phyloP scores from a whole-genome alignment of 2,113 vertebrate species.

The Physeter macrocephalus region DNA sequence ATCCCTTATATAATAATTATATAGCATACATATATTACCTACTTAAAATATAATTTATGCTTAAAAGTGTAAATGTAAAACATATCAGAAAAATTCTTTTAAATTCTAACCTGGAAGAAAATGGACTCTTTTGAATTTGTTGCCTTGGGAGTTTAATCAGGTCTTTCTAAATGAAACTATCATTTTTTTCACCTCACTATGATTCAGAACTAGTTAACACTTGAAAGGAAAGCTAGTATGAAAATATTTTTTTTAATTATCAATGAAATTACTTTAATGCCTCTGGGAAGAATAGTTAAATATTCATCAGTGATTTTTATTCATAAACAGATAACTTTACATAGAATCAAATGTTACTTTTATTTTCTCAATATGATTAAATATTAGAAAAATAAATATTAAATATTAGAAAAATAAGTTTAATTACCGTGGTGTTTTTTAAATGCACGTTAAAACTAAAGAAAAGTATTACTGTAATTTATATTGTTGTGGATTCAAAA shows the following conservation, averaged over 20 bases:
- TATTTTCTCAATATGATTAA: background rate
- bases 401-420: background rate
- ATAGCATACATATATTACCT: background rate
- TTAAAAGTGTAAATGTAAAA: background rate
- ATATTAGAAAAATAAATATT: background rate
- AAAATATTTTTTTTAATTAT: background rate
- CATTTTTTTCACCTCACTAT: background rate
- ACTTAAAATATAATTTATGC: background rate
- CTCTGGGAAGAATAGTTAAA: background rate
- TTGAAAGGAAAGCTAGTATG: background rate
- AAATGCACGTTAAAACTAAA: background rate
- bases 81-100: background rate
- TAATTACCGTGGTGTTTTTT: background rate
- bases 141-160: background rate
- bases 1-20: background rate
- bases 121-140: background rate
- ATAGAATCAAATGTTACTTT: background rate
- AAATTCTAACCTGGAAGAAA: background rate
- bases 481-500: background rate
- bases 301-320: background rate
- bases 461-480: background rate
- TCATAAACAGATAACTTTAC: background rate
- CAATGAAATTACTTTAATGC: background rate
- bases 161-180: background rate
- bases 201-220: background rate